These are phyloP conservation scores for Lepidurus apus DNA, from an alignment of 1,140 invertebrate genomes.

Conservation along the genomic window DNA sequence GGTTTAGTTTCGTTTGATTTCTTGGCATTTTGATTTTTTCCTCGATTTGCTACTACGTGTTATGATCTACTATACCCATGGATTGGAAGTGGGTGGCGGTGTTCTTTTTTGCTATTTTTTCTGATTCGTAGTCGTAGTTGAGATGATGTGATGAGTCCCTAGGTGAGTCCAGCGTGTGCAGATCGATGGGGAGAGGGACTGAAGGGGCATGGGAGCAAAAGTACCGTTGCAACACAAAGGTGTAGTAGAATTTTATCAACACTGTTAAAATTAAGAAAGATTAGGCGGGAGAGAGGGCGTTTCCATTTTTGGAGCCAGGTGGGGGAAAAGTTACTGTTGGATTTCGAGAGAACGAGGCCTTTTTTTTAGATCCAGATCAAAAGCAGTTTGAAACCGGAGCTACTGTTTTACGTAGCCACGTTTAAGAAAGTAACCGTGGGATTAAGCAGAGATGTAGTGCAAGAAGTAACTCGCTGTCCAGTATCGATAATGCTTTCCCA, in stretches of 20 bases:
- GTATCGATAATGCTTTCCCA: slow-evolving; percentile 21
- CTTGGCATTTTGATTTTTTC: neutral
- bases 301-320: neutral
- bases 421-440: neutral
- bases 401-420: neutral
- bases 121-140: slow-evolving; percentile 15
- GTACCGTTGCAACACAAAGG: too few species aligned
- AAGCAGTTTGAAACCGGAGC: neutral
- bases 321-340: neutral
- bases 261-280: neutral
- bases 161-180: slow-evolving; percentile 16
- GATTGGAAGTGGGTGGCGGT: slow-evolving; percentile 17
- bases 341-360: neutral
- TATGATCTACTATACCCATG: slow-evolving; percentile 19
- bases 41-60: neutral
- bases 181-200: slow-evolving; percentile 20
- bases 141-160: slow-evolving; percentile 21
- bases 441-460: neutral
- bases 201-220: neutral
- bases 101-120: neutral
- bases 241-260: neutral
- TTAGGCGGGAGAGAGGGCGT: neutral
- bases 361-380: neutral
- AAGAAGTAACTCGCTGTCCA: neutral
- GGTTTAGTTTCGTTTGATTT: neutral